Evolutionary conservation across 2,113 vertebrate genomes (phyloP).

Genomic region (Chaetodon trifascialis): DNA sequence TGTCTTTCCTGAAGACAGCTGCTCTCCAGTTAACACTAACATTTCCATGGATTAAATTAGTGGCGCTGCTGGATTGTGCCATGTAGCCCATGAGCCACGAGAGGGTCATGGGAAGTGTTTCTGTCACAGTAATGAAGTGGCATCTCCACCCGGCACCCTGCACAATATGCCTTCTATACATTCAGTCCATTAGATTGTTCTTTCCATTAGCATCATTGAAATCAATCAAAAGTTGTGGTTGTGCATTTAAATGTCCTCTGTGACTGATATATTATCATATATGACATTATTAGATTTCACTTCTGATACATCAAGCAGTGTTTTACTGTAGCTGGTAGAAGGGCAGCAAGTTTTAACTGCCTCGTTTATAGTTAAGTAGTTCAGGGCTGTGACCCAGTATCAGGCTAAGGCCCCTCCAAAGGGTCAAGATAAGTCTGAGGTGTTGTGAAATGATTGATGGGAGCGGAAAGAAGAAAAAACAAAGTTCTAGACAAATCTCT

Average conservation of each 20-base stretch:
- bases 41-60: slow-evolving; percentile 19
- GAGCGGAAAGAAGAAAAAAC: no score
- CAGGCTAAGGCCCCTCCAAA: no score
- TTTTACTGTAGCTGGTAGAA: no score
- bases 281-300: neutral
- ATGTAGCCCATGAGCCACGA: neutral
- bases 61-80: no score
- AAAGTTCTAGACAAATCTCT: no score
- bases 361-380: no score
- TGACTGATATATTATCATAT: neutral
- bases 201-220: neutral
- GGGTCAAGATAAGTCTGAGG: no score
- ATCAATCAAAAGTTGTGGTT: neutral
- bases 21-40: neutral
- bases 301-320: neutral
- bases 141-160: neutral
- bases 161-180: neutral
- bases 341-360: no score
- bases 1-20: neutral
- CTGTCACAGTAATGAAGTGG: slow-evolving; percentile 7
- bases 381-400: no score
- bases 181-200: neutral
- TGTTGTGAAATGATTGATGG: no score
- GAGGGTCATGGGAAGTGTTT: neutral
- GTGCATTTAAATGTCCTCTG: neutral